Evolutionary conservation across 2,888 invertebrate species (phyloP), one percentile per base, ranked within the genome.

Genomic region (Acleris laterana): DNA sequence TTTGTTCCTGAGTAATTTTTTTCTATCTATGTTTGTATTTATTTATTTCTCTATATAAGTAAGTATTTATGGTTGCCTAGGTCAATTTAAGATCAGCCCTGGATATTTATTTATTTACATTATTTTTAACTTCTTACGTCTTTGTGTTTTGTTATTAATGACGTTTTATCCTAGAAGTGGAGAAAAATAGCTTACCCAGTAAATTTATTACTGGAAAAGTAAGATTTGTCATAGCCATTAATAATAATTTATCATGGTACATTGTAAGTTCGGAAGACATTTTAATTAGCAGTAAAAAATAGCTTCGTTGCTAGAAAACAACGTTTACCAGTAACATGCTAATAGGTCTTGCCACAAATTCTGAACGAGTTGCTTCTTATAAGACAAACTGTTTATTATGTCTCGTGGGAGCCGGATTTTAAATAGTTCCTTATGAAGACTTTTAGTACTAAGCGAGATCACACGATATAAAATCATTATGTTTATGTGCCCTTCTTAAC

Each of bases 401-500:
- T 56, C 42, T n/a, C 65, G 61, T 62, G 62, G 62, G 66, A 66
- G 61, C 57, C 51, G 52, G 52, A 56, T 51, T 20, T 56, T 11
- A 57, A 66, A 38, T 55, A 49, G 49, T 56, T 50, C 51, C 57
- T 32, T n/a, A 51, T 46, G 13, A 55, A 56, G 44, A 44, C 42
- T 50, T 17, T n/a, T 55, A 38, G 38, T 38, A 13, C 38, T 38
- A n/a, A 19, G 48, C 16, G 22, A 50, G 66, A 77, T 85, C 86
- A 80, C 84, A 86, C 83, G 85, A 74, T 74, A 68, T 70, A 74
- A 71, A 71, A 72, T 44, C 70, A 73, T 72, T 71, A 70, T 77
- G 77, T 84, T 82, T 83, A 76, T 76, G 68, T 73, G 74, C 74
- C 74, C 73, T 78, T 78, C 72, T 53, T 5, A 82, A 84, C 74